Evolutionary conservation across 2,113 vertebrate genomes (phyloP).

Genomic region (Sceloporus undulatus): DNA sequence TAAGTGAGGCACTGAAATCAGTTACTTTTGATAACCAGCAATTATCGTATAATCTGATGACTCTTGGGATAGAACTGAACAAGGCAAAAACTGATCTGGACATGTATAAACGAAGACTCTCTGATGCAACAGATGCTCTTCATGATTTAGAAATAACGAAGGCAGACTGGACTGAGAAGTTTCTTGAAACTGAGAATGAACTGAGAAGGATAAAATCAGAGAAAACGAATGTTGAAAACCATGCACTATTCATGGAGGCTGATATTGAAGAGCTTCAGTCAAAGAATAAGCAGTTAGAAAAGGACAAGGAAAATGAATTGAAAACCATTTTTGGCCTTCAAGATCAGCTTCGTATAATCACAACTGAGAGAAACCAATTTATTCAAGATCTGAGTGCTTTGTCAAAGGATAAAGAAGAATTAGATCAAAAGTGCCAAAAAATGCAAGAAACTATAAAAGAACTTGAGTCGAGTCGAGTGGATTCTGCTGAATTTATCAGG

Average conservation of each 20-base stretch:
- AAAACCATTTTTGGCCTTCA: conserved; percentile 75
- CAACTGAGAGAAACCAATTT: conserved; percentile 77
- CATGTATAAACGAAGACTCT: conserved; percentile 60
- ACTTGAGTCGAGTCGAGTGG: conserved; percentile 75
- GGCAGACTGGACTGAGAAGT: conserved; percentile 78
- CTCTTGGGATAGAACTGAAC: conserved; percentile 73
- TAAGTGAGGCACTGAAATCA: conserved; percentile 62
- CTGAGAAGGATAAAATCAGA: conserved; percentile 77
- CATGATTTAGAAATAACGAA: conserved; percentile 74
- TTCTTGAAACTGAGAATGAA: conserved; percentile 81
- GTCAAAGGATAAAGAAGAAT: conserved; percentile 80
- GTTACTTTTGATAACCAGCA: conserved; percentile 69
- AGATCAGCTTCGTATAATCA: conserved; percentile 78
- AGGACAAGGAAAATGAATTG: conserved; percentile 77
- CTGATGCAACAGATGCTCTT: conserved; percentile 70
- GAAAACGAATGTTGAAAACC: conserved; percentile 77
- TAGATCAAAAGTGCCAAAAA: conserved; percentile 73
- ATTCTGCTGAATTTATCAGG: conserved; percentile 75
- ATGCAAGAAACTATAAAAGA: conserved; percentile 78
- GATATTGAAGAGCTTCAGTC: conserved; percentile 79
- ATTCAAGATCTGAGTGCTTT: conserved; percentile 78
- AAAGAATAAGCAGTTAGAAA: conserved; percentile 76
- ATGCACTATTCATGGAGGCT: conserved; percentile 76
- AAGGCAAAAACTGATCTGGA: conserved; percentile 73
- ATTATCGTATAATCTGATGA: conserved; percentile 52